Base-by-base conservation (phyloP, 2,113 vertebrate genomes). In the Amia ocellicauda region DNA sequence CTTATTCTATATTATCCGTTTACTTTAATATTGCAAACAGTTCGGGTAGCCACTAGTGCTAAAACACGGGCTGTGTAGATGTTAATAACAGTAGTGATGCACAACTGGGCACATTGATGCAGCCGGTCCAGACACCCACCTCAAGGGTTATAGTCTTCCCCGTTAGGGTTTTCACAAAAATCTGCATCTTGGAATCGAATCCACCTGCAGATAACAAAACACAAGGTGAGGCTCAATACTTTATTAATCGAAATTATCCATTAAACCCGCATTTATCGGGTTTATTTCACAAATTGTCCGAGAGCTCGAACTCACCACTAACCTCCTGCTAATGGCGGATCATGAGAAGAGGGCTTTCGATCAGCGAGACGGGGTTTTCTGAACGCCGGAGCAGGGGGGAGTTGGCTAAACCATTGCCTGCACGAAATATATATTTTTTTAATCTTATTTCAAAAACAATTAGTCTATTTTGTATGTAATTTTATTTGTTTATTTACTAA, bases 131-230 rank as follows among this genome's bases (percentile, higher is more conserved):
- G 28, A 19, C 52, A 69, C 91, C 76, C 79, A 98, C 96, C 95
- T 99, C 96, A 74, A 99, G 96, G 71, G 96, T 97, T 80, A 99
- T 99, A 13, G 96, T 99, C 78, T 99, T 99, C 78, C 96, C 96
- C 71, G 96, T 98, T n/a, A 98, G 90, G 77, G 96, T 99, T 85
- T 99, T 99, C 64, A 99, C 96, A 73, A 99, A 99, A 79, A 99
- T 99, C 93, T 99, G 96, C 96, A 99, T 99, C 70, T 72, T 86
- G 83, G 67, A 70, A 80, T 72, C 72, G 52, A 60, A 52, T 69
- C 86, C 91, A 91, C 90, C 90, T 91, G 66, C 23, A 62, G 0
- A 22, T 9, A 22, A 67, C 8, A 73, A 0, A 59, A 63, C 4
- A 51, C 0, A 52, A 2, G 40, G 9, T 51, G 3, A 14, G 19